Percentiles rank a stretch among this genome's conserved stretches.
These are phyloP conservation scores for Silurus aristotelis DNA, from an alignment of 2,797 vertebrate species.

Conservation along the genomic window DNA sequence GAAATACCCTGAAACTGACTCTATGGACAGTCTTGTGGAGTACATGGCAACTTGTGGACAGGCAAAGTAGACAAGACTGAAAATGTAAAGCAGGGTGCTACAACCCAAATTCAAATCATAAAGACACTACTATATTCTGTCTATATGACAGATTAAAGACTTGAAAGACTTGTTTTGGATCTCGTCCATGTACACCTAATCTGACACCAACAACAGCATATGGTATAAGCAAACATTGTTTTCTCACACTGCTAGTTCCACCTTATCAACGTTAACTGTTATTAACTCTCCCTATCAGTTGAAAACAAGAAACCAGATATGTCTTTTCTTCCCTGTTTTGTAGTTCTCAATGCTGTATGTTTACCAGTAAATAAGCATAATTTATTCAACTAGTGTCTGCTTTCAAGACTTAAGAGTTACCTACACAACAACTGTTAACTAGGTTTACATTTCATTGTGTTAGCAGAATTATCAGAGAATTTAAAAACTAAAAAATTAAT, in stretches of 20 bases:
- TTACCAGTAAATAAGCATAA: neutral
- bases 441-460: neutral
- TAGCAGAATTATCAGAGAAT: too few relatives aligned
- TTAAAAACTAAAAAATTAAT: neutral
- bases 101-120: neutral
- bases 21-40: neutral
- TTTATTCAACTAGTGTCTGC: neutral
- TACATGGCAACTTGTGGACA: neutral
- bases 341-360: neutral
- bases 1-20: neutral
- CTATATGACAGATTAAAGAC: too few relatives aligned
- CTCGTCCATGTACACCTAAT: neutral
- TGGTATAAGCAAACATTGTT: neutral
- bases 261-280: too few relatives aligned
- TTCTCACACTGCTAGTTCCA: neutral
- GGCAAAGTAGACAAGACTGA: constrained; percentile 2
- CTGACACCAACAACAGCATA: neutral
- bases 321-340: neutral
- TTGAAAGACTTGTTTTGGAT: neutral
- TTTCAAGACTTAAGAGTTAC: neutral
- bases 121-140: neutral
- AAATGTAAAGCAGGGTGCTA: neutral
- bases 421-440: neutral
- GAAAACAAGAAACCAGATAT: too few relatives aligned
- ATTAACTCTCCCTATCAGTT: neutral